Percentiles rank a stretch among this genome's conserved stretches.
Evolutionary conservation across 2,113 vertebrate genomes (phyloP).

Genomic region (Malaclemys terrapin): DNA sequence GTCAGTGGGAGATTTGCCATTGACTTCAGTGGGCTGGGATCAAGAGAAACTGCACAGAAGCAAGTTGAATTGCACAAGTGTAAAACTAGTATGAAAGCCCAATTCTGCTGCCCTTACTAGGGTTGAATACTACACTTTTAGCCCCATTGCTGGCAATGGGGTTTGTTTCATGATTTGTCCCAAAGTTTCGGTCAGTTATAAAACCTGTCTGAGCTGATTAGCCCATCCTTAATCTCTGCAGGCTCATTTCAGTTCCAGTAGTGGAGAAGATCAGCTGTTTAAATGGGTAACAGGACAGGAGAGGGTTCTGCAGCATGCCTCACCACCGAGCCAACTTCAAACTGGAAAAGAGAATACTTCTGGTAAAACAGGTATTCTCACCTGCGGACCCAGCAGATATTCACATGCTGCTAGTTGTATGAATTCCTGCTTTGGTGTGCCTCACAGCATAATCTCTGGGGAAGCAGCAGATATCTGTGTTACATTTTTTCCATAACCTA

Average conservation of each 20-base stretch:
- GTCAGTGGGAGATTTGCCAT: background rate
- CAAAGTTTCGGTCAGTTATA: background rate
- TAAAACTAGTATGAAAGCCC: background rate
- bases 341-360: background rate
- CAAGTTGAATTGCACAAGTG: background rate
- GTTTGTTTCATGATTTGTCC: background rate
- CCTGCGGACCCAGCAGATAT: background rate
- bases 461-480: background rate
- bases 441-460: background rate
- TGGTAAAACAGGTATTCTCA: background rate
- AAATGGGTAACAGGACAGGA: background rate
- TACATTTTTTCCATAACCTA: fast-evolving
- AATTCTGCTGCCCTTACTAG: background rate
- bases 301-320: background rate
- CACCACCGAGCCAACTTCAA: background rate
- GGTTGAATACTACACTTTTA: background rate
- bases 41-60: background rate
- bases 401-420: background rate
- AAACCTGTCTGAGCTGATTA: background rate
- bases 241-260: background rate
- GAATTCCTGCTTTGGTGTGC: background rate
- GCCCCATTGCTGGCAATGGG: too few species aligned
- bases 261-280: background rate
- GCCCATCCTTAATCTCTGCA: background rate
- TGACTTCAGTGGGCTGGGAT: background rate